Evolutionary conservation across 2,113 vertebrate genomes (phyloP).

Genomic region (Mormyrus iriodes): DNA sequence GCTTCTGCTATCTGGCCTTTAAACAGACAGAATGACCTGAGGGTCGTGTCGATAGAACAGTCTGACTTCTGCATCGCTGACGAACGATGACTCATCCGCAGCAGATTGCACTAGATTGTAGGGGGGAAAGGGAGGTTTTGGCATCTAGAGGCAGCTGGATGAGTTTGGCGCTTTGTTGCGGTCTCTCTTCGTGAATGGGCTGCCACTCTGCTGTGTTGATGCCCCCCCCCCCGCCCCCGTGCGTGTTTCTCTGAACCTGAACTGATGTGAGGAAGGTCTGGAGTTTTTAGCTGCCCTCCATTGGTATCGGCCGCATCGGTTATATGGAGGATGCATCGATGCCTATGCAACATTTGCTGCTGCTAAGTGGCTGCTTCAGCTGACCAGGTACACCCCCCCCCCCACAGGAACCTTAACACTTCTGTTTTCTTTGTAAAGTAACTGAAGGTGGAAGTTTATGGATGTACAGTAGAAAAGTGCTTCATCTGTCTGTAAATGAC

Average conservation of each 20-base stretch:
- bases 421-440: not conserved
- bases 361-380: constrained; percentile 34
- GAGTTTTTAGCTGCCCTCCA: constrained; percentile 37
- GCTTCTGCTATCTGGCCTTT: not conserved
- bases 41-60: not conserved
- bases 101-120: not conserved
- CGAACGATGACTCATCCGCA: not conserved
- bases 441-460: not conserved
- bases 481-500: not conserved
- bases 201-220: not conserved
- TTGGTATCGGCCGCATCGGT: constrained; percentile 42
- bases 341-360: constrained; percentile 58
- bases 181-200: not conserved
- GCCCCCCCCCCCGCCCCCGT: not conserved
- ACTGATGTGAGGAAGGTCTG: constrained; percentile 35
- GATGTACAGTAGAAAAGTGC: not conserved
- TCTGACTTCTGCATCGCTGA: not conserved
- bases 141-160: not conserved
- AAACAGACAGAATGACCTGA: not conserved
- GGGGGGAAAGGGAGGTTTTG: not conserved
- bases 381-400: not conserved
- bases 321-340: constrained; percentile 52
- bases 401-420: not conserved
- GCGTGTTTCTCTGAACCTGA: not conserved
- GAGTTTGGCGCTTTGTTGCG: not conserved